Evolutionary conservation across 2,888 invertebrate genomes (phyloP), one percentile per base, ranked within the genome.

Genomic region (Elegia similella): DNA sequence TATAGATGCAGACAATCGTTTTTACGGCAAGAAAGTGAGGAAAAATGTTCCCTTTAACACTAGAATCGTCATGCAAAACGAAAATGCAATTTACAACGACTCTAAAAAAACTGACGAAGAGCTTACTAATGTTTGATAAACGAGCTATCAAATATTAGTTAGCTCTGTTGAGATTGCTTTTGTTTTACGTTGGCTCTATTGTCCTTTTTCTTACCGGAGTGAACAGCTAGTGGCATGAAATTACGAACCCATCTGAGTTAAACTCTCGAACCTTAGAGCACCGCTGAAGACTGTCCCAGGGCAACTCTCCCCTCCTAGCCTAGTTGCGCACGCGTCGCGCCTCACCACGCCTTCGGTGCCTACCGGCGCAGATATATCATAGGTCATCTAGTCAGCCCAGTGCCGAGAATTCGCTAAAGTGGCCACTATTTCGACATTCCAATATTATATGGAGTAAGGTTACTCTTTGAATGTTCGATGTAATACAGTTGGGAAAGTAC

Each of bases 351-450:
- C 86, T 77, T 81, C 16, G 16, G 50, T 34, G 34, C 76, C 74
- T 77, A 76, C 72, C 76, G 76, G 78, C 79, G 81, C 76, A 77
- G 80, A 80, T 82, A 78, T 84, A 86, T 84, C 84, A 83, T 75
- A 81, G 86, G 83, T 84, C 85, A 85, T 81, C 78, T 78, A 73
- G 73, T 72, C 74, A 71, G 70, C 72, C 73, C 42, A 15, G 29
- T n/a, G 15, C 17, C 34, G 15, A 5, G 42, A 29, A 42, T 23
- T 48, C 23, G 48, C 48, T 50, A 48, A 42, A 44, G 44, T 34
- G 42, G 29, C 7, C 29, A 43, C 29, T 53, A 44, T 44, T 55
- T 55, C 44, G 12, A 44, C 54, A 54, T 54, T 54, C 32, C 43
- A 15, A 12, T 10, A 15, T 12, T 54, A 42, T 43, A 30, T 44